These are phyloP conservation scores for Zaprionus africanus DNA, from an alignment of 1,140 invertebrate genomes.

Conservation along the genomic window DNA sequence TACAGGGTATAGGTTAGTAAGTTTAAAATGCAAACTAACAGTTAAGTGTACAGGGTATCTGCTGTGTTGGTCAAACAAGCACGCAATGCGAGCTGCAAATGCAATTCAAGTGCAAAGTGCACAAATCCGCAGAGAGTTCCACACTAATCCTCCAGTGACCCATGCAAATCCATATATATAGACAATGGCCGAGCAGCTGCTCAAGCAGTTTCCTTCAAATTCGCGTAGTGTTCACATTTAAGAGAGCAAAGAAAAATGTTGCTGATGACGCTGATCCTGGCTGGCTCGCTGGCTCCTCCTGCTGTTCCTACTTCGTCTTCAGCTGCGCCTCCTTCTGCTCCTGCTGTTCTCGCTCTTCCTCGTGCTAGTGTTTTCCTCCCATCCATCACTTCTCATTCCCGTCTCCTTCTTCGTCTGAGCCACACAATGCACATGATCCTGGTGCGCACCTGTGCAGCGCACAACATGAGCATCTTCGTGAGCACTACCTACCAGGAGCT, in stretches of 20 bases:
- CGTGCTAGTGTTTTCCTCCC: background rate
- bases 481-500: constrained; percentile 40
- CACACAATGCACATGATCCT: constrained; percentile 35
- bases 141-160: background rate
- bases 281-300: background rate
- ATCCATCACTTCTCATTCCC: background rate
- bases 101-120: background rate
- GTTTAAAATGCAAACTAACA: background rate
- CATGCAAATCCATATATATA: constrained; percentile 1
- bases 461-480: constrained; percentile 43
- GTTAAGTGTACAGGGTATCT: background rate
- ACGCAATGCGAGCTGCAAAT: background rate
- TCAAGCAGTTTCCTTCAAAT: background rate
- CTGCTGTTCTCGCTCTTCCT: background rate
- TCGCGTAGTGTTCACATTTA: background rate
- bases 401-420: background rate
- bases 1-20: background rate
- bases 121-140: background rate
- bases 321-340: background rate
- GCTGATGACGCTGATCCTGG: background rate
- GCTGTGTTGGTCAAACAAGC: background rate
- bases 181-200: background rate
- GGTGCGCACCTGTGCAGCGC: constrained; percentile 11
- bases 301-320: too few relatives aligned
- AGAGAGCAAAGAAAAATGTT: background rate